Percentiles rank a stretch among this genome's conserved stretches.
phyloP scores from a whole-genome alignment of 2,797 vertebrate species.

The Hafferia zeledoni region DNA sequence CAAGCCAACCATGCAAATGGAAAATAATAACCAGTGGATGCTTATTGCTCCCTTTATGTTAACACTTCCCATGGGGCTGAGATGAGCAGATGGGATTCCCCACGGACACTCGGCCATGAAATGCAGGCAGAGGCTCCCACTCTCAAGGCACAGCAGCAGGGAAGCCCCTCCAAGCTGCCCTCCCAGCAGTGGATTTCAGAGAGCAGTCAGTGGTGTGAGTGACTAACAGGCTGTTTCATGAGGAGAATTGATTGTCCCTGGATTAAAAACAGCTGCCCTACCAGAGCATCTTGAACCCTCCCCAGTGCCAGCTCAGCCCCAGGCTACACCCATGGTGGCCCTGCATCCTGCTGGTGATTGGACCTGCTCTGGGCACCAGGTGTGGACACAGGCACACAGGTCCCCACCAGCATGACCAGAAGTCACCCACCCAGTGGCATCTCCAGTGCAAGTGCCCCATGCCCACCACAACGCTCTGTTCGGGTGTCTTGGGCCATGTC shows the following conservation, averaged over 20 bases:
- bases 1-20: constrained; percentile 34
- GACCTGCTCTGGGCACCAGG: not conserved
- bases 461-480: not conserved
- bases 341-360: fast-evolving
- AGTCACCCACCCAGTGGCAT: not conserved
- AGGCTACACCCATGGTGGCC: not conserved
- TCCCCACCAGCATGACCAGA: not conserved
- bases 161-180: not conserved
- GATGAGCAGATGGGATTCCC: not conserved
- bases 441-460: not conserved
- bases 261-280: not conserved
- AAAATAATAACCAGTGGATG: constrained; percentile 30
- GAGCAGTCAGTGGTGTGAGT: not conserved
- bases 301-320: not conserved
- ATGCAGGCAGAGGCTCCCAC: not conserved
- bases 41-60: not conserved
- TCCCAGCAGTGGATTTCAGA: not conserved
- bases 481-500: fast-evolving
- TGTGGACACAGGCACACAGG: fast-evolving
- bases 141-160: not conserved
- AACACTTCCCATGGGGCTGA: not conserved
- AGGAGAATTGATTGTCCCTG: not conserved
- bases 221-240: not conserved
- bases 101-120: not conserved
- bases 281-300: not conserved